Evolutionary conservation across 2,888 invertebrate species (phyloP).

Genomic region (Anagyrus pseudococci): DNA sequence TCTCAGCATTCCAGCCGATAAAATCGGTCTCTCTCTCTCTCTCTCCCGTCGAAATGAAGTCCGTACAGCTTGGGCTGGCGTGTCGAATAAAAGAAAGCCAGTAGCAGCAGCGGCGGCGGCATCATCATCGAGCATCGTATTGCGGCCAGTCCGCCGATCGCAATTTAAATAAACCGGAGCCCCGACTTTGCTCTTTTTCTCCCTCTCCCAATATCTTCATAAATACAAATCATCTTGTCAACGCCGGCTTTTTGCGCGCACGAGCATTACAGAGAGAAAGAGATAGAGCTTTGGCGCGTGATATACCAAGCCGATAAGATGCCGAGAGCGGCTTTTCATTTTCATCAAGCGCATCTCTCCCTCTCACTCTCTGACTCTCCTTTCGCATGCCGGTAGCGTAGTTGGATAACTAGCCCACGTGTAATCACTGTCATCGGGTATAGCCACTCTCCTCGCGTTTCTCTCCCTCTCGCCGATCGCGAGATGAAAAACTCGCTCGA

Average conservation of each 20-base stretch:
- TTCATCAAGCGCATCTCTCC: background rate
- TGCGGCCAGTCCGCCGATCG: too few species aligned
- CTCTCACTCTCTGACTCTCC: background rate
- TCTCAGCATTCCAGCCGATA: too few species aligned
- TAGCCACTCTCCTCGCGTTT: too few species aligned
- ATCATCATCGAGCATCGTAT: too few species aligned
- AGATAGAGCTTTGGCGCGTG: too few species aligned
- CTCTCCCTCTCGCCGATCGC: background rate
- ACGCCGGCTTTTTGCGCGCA: background rate
- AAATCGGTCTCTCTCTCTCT: too few species aligned
- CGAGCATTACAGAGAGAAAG: background rate
- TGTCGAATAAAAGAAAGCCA: too few species aligned
- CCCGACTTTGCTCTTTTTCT: too few species aligned
- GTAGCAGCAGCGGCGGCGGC: too few species aligned
- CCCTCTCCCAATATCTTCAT: background rate
- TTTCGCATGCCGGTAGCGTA: background rate
- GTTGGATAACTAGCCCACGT: background rate
- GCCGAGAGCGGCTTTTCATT: slow-evolving; percentile 1
- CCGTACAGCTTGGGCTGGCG: too few species aligned
- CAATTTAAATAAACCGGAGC: too few species aligned
- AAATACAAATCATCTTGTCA: slow-evolving; percentile 1
- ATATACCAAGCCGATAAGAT: background rate
- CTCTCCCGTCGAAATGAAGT: too few species aligned
- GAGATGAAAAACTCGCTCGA: slow-evolving; percentile 16
- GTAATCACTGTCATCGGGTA: slow-evolving; percentile 25